phyloP scores from a whole-genome alignment of 2,888 invertebrate genomes.

The Amiota minor region DNA sequence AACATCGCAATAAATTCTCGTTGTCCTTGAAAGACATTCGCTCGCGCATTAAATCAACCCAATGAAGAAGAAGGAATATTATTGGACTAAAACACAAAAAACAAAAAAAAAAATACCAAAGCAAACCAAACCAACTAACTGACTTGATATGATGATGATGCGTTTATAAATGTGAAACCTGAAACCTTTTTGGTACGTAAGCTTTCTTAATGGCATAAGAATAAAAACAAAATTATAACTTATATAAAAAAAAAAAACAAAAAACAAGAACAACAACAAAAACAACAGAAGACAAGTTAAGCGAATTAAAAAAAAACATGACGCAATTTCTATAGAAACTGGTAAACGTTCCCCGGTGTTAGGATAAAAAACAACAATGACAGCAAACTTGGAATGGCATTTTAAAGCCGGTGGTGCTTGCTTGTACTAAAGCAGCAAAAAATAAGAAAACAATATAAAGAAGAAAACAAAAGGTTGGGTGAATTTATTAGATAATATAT shows the following conservation, averaged over 20 bases:
- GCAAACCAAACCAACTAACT: not conserved
- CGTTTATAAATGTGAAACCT: too few relatives aligned
- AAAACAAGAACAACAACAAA: constrained; percentile 27
- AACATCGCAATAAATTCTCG: constrained; percentile 3
- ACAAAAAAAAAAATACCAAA: constrained; percentile 8
- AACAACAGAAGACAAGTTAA: constrained; percentile 22
- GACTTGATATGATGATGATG: constrained; percentile 24
- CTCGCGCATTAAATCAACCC: too few relatives aligned
- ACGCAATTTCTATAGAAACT: constrained; percentile 48
- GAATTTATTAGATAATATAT: too few relatives aligned
- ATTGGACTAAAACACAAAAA: constrained; percentile 6
- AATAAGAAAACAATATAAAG: not conserved
- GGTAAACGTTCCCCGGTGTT: too few relatives aligned
- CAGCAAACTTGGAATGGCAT: too few relatives aligned
- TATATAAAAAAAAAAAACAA: constrained; percentile 27
- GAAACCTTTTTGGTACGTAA: too few relatives aligned
- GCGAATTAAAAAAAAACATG: constrained; percentile 47
- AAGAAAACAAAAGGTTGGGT: constrained; percentile 12
- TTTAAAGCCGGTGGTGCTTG: not conserved
- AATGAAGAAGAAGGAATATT: not conserved
- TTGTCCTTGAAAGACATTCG: constrained; percentile 20
- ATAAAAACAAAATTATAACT: constrained; percentile 3
- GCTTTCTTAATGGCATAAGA: not conserved
- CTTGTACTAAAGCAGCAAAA: constrained; percentile 5
- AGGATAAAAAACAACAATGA: too few relatives aligned